Evolutionary conservation across 1,140 invertebrate genomes (phyloP).

Genomic region (Drosophila virilis): DNA sequence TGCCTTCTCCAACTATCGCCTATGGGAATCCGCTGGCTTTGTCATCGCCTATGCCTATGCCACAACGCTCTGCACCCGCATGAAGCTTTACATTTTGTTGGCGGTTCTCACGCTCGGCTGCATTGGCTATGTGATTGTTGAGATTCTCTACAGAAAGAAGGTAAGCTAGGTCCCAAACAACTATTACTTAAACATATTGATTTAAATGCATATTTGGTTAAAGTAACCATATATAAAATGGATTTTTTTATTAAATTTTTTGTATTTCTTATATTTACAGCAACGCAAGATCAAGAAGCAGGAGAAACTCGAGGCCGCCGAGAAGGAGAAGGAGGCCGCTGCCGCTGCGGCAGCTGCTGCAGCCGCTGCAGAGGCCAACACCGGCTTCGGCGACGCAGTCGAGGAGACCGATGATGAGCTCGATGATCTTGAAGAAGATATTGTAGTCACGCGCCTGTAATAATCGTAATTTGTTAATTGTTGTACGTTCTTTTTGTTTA

Average conservation of each 20-base stretch:
- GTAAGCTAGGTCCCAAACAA: constrained; percentile 68
- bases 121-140: constrained; percentile 92
- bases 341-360: constrained; percentile 82
- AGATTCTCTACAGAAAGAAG: constrained; percentile 92
- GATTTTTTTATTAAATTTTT: background rate
- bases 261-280: constrained; percentile 50
- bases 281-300: constrained; percentile 88
- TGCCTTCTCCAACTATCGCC: constrained; percentile 97
- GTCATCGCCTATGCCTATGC: constrained; percentile 96
- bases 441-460: constrained; percentile 93
- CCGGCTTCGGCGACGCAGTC: constrained; percentile 75
- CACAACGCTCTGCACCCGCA: constrained; percentile 93
- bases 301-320: constrained; percentile 86
- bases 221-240: background rate
- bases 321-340: constrained; percentile 80
- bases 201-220: background rate
- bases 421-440: constrained; percentile 93
- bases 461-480: constrained; percentile 54
- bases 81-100: constrained; percentile 96
- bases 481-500: constrained; percentile 63
- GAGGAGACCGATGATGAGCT: constrained; percentile 93
- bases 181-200: background rate
- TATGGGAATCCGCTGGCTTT: constrained; percentile 97
- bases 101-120: constrained; percentile 91
- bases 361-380: constrained; percentile 85